phyloP scores from a whole-genome alignment of 2,113 vertebrate species.

The Anolis carolinensis region DNA sequence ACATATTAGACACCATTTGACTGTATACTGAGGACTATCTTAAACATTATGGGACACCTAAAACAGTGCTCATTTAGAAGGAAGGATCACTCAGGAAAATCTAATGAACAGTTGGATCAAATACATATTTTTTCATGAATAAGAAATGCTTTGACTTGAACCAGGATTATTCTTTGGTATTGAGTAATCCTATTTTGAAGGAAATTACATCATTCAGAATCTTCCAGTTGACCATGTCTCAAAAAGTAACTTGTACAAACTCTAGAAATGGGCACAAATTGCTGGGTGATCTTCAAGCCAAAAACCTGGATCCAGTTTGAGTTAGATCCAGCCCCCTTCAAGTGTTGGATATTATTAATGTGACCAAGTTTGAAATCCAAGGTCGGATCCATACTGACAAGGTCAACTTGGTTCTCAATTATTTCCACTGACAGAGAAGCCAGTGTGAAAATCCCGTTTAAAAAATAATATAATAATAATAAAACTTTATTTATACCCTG shows the following conservation, averaged over 20 bases:
- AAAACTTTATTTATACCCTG: too few species aligned
- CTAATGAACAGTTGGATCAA: background rate
- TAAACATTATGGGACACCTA: background rate
- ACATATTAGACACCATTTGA: conserved; percentile 16
- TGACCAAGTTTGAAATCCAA: background rate
- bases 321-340: background rate
- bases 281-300: background rate
- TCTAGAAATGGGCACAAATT: too few species aligned
- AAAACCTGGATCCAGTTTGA: background rate
- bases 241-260: too few species aligned
- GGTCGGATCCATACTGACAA: background rate
- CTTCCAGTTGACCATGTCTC: too few species aligned
- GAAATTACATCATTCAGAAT: too few species aligned
- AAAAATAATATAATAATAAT: too few species aligned
- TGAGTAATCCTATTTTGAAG: too few species aligned
- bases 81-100: background rate
- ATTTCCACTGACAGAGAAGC: background rate
- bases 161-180: background rate
- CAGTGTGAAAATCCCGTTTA: background rate
- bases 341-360: too few species aligned
- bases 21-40: background rate
- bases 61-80: conserved; percentile 33
- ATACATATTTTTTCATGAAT: background rate
- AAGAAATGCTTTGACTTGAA: background rate
- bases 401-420: background rate